Evolutionary conservation across 2,113 vertebrate species (phyloP).

Genomic region (Cyprinodon variegatus): DNA sequence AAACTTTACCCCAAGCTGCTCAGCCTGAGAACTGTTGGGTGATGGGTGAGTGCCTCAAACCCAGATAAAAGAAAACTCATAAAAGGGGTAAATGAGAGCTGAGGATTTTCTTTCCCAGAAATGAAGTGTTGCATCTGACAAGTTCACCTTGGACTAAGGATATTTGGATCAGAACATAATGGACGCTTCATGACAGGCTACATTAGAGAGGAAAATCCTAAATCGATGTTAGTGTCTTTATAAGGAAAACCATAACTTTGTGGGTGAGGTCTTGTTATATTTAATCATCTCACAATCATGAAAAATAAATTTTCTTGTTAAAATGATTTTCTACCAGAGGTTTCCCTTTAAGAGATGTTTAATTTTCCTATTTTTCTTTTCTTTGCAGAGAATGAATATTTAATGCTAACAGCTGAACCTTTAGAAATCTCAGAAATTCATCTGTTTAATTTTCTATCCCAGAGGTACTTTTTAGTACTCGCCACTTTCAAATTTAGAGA

Average conservation of each 20-base stretch:
- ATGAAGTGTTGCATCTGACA: slow-evolving; percentile 39
- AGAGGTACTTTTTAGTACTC: slow-evolving; percentile 38
- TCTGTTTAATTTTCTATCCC: slow-evolving; percentile 46
- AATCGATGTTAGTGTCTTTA: slow-evolving; percentile 24
- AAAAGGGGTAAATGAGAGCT: slow-evolving; percentile 39
- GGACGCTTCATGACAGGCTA: slow-evolving; percentile 20
- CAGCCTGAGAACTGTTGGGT: slow-evolving; percentile 36
- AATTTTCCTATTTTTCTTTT: slow-evolving; percentile 58
- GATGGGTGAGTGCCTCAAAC: slow-evolving; percentile 37
- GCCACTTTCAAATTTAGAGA: slow-evolving; percentile 47
- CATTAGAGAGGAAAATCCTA: slow-evolving; percentile 43
- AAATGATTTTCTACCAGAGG: slow-evolving; percentile 19
- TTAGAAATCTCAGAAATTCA: slow-evolving; percentile 47
- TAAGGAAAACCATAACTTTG: background rate
- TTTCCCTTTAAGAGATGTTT: slow-evolving; percentile 49
- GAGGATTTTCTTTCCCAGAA: slow-evolving; percentile 37
- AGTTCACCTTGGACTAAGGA: slow-evolving; percentile 61
- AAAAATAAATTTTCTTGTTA: slow-evolving; percentile 20
- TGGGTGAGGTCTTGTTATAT: background rate
- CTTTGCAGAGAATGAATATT: slow-evolving; percentile 60
- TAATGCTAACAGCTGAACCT: slow-evolving; percentile 50
- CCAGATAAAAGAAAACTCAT: slow-evolving; percentile 45
- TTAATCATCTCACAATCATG: background rate
- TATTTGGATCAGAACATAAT: slow-evolving; percentile 71
- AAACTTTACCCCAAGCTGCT: slow-evolving; percentile 52